Evolutionary conservation across 2,888 invertebrate species (phyloP).

Genomic region (Erebia ligea): DNA sequence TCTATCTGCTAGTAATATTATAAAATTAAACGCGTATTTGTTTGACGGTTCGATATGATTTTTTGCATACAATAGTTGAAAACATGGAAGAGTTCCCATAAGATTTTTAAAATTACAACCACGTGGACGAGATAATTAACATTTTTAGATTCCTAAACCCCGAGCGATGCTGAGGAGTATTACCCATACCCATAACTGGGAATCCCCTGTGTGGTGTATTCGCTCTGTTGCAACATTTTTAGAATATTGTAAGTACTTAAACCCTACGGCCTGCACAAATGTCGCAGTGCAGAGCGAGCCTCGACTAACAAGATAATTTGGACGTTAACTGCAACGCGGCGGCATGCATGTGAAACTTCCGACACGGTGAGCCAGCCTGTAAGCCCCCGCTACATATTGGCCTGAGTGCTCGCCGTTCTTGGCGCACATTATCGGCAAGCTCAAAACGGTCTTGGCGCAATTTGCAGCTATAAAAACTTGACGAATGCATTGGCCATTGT

Average conservation of each 20-base stretch:
- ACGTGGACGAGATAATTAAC: too few species aligned
- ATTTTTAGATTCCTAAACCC: too few species aligned
- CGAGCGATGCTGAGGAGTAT: too few species aligned
- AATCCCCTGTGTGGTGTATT: too few species aligned
- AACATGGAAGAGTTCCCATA: too few species aligned
- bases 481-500: neutral
- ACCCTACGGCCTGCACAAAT: neutral
- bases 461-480: neutral
- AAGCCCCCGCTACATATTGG: neutral
- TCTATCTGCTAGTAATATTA: too few species aligned
- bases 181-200: too few species aligned
- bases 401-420: neutral
- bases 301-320: conserved; percentile 30
- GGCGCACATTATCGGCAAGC: too few species aligned
- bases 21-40: too few species aligned
- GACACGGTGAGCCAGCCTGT: conserved; percentile 6
- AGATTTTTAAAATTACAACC: too few species aligned
- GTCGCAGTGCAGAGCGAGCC: conserved; percentile 30
- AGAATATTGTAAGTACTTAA: neutral
- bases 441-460: neutral
- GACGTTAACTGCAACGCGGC: conserved; percentile 24
- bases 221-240: neutral
- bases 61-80: too few species aligned
- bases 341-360: conserved; percentile 19
- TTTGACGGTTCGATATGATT: too few species aligned